Percentiles rank a stretch among this genome's conserved stretches.
Evolutionary conservation across 2,113 vertebrate genomes (phyloP).

Genomic region (Talpa occidentalis): DNA sequence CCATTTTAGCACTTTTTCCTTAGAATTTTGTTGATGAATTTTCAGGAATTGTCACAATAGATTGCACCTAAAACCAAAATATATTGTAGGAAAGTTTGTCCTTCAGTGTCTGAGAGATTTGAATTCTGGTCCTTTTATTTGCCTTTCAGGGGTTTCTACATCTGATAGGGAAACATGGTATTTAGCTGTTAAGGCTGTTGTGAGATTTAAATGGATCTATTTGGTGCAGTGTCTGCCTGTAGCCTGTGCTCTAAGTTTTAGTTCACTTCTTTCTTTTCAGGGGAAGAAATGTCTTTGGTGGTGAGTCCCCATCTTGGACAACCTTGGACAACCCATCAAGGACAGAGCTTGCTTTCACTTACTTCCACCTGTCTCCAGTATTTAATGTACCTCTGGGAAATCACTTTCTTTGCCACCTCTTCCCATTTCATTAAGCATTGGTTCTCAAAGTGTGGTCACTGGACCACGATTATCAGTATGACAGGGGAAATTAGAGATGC

Average conservation of each 20-base stretch:
- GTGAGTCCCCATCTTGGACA: too few relatives aligned
- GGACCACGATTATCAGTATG: neutral
- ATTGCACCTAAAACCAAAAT: neutral
- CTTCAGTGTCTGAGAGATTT: neutral
- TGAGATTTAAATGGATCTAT: neutral
- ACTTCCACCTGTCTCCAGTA: neutral
- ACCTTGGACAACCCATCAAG: neutral
- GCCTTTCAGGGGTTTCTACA: neutral
- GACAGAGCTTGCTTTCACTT: neutral
- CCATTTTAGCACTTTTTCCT: neutral
- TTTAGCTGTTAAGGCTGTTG: neutral
- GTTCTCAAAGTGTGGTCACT: neutral
- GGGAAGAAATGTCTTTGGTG: neutral
- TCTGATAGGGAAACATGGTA: neutral
- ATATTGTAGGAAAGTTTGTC: neutral
- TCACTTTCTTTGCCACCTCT: neutral
- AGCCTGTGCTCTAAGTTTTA: neutral
- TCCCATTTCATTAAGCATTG: neutral
- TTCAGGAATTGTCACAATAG: neutral
- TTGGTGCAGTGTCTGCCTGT: neutral
- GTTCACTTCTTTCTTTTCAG: neutral
- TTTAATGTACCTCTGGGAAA: neutral
- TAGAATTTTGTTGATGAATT: neutral
- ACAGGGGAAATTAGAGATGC: neutral
- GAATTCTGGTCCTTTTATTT: constrained; percentile 13